Evolutionary conservation across 2,888 invertebrate species (phyloP).

Genomic region (Octodonta nipae): DNA sequence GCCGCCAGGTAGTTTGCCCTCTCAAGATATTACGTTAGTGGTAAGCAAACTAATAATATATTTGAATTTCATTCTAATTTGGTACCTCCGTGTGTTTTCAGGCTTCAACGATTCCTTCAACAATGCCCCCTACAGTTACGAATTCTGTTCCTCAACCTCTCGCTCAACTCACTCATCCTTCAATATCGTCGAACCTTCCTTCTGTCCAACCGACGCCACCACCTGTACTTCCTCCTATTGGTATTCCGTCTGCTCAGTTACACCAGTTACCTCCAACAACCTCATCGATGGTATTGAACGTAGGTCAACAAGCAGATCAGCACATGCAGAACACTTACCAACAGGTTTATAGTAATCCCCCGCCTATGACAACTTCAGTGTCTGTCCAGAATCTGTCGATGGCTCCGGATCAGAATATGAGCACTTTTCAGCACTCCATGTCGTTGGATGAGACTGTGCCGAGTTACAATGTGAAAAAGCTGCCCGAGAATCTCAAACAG

Average conservation of each 20-base stretch:
- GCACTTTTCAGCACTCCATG: slow-evolving; percentile 20
- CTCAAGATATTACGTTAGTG: too few relatives aligned
- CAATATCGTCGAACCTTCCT: background rate
- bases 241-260: slow-evolving; percentile 8
- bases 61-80: too few relatives aligned
- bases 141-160: too few relatives aligned
- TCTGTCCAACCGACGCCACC: too few relatives aligned
- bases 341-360: slow-evolving; percentile 11
- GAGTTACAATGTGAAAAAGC: slow-evolving; percentile 21
- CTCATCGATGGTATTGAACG: slow-evolving; percentile 15
- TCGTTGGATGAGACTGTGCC: slow-evolving; percentile 22
- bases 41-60: too few relatives aligned
- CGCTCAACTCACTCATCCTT: too few relatives aligned
- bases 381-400: slow-evolving; percentile 23
- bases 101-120: too few relatives aligned
- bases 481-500: slow-evolving; percentile 34
- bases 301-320: slow-evolving; percentile 10
- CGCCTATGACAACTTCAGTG: slow-evolving; percentile 19
- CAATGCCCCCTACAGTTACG: too few relatives aligned
- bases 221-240: too few relatives aligned
- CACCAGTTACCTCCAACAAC: slow-evolving; percentile 7
- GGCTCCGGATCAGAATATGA: slow-evolving; percentile 9
- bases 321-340: background rate
- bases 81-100: too few relatives aligned
- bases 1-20: too few relatives aligned